Conservation (phyloP, 2,797 vertebrate genomes). For the Sebastes dallii region DNA sequence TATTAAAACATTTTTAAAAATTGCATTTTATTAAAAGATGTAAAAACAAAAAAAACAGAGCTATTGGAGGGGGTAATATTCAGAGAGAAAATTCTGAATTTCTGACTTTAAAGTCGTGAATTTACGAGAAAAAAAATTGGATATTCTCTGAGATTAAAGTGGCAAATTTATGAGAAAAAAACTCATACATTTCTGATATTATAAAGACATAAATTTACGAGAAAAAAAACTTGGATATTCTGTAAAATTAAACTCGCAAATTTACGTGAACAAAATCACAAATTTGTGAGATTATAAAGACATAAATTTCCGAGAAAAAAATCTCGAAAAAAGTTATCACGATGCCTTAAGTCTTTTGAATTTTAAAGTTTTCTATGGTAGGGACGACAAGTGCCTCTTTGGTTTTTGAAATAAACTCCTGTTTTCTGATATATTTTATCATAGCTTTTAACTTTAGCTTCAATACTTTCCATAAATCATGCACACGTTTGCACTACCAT, state of each 20-base stretch:
- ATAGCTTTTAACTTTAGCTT: background rate
- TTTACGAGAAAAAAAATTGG: no score
- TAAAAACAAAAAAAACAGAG: no score
- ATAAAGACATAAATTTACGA: no score
- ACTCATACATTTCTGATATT: no score
- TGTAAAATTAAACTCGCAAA: accelerated
- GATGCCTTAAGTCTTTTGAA: background rate
- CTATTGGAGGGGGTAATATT: no score
- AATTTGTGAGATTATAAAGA: no score
- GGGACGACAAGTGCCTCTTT: background rate
- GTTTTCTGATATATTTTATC: background rate
- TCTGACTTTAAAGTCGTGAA: no score
- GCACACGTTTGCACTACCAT: background rate
- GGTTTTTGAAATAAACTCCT: background rate
- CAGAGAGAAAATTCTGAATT: accelerated
- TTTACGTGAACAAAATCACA: no score
- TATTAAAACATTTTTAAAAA: background rate
- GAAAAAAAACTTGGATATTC: no score
- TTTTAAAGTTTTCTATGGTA: background rate
- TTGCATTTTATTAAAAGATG: background rate
- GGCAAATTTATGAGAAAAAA: no score
- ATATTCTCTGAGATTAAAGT: no score
- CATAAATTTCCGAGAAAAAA: no score
- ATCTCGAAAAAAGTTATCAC: background rate
- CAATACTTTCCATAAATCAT: background rate